Evolutionary conservation across 2,113 vertebrate genomes (phyloP), one percentile per base, ranked within the genome.

Genomic region (Cyprinodon tularosa): DNA sequence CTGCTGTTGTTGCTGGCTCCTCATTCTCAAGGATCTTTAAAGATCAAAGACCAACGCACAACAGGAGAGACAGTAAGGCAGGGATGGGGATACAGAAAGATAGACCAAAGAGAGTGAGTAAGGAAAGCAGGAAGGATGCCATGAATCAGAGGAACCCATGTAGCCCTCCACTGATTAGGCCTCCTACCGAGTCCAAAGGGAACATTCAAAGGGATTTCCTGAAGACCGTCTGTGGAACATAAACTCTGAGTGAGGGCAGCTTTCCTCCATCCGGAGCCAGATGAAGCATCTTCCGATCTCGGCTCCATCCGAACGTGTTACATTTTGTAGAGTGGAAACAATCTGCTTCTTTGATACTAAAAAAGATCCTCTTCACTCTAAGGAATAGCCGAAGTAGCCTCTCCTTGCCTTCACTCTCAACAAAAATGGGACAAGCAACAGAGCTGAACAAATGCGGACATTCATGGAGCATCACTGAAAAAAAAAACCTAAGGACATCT

Each of bases 1-100:
- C 88, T 89, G 92, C 90, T 90, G 88, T 89, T 91, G 89, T 89
- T 92, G 85, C 91, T 90, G 88, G 90, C 90, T 93, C 77, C 84
- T 92, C 90, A 82, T 89, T 93, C 91, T 93, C 92, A 93, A 94
- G 93, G 94, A 93, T 92, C 92, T 94, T 94, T 93, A 92, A 91
- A 94, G 94, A 94, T 94, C 93, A 94, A 93, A 94, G 87, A 89
- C 81, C 78, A 87, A 90, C 88, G 88, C 90, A 90, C 86, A 93
- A 92, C 86, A 92, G 93, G 89, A 89, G 88, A 92, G 84, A 80
- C 85, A 82, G 85, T 80, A 73, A 81, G 60, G 74, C 74, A 61
- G 70, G 90, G 86, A 87, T 50, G 45, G 69, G 72, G 88, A 93
- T 88, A 86, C 84, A 84, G 69, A 76, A 78, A 78, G 76, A 90